These are phyloP conservation scores for Nyctalus aviator DNA, from an alignment of 2,797 vertebrate species.

Conservation along the genomic window DNA sequence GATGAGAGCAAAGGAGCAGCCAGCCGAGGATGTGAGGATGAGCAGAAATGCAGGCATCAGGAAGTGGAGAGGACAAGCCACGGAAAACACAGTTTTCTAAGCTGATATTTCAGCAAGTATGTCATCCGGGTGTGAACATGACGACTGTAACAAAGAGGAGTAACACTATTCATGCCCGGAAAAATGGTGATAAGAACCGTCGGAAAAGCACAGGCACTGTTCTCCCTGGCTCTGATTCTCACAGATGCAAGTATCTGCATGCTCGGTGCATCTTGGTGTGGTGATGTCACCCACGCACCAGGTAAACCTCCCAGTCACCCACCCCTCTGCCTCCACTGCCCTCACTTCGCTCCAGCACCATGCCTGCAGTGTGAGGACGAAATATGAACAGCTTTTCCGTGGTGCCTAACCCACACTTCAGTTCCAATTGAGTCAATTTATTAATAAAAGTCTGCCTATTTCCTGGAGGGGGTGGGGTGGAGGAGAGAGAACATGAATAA, in stretches of 20 bases:
- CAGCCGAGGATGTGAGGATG: background rate
- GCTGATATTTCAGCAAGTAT: conserved; percentile 4
- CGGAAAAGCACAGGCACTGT: background rate
- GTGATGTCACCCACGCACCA: background rate
- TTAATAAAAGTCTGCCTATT: background rate
- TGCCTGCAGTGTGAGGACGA: background rate
- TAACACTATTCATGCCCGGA: background rate
- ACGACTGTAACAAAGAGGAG: background rate
- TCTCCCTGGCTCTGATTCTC: background rate
- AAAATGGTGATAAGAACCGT: background rate
- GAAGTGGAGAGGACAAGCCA: conserved; percentile 19
- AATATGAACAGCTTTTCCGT: fast-evolving
- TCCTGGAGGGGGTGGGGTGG: background rate
- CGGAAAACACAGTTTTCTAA: conserved; percentile 28
- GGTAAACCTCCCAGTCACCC: background rate
- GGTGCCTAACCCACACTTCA: background rate
- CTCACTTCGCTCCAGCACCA: background rate
- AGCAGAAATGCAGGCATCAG: background rate
- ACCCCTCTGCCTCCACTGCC: background rate
- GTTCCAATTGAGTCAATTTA: background rate
- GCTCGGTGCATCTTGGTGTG: fast-evolving
- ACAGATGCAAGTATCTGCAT: background rate
- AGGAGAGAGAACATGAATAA: background rate
- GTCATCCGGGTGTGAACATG: conserved; percentile 31
- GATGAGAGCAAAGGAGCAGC: background rate